Evolutionary conservation across 2,797 vertebrate genomes (phyloP), one percentile per base, ranked within the genome.

Genomic region (Gymnocypris eckloni): DNA sequence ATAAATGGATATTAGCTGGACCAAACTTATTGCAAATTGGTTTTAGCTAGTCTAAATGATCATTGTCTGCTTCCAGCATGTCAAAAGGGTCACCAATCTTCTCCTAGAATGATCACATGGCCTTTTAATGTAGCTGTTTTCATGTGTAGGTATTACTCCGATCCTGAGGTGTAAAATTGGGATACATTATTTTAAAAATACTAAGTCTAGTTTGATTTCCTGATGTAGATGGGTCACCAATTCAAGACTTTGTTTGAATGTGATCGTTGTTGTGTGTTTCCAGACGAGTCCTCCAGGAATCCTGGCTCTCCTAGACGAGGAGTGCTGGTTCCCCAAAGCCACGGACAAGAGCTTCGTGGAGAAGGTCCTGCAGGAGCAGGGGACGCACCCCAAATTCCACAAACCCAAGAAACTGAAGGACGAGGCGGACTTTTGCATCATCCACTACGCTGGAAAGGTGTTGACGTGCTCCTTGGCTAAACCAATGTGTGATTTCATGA

Each of bases 241-340:
- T 28, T 41, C 11, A 56, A 33, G 33, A 33, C 12, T 67, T 69
- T 22, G 61, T 15, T 12, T 39, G 41, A 41, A 41, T 41, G 72
- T 28, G 22, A 78, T 8, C 7, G 22, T 0, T 52, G 28, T 67
- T 25, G 13, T 2, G 3, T 70, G 20, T 72, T 39, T 48, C 20
- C 92, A 99, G 98, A 97, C 98, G 56, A 98, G 96, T 82, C 98
- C 98, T 50, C 98, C 98, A 1, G 98, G 98, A 25, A 97, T 99
- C 83, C 91, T 99, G 50, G 98, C 98, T 22, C 92, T 99, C 85
- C 91, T 99, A 94, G 98, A 99, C 87, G 98, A 99, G 90, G 98
- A 99, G 90, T 99, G 98, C 92, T 99, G 98, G 98, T 99, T 99
- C 85, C 98, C 98, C 10, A 99, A 99, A 93, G 98, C 98, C 88